These are phyloP conservation scores for Natrix natrix DNA, from an alignment of 2,797 vertebrate species.

Conservation along the genomic window DNA sequence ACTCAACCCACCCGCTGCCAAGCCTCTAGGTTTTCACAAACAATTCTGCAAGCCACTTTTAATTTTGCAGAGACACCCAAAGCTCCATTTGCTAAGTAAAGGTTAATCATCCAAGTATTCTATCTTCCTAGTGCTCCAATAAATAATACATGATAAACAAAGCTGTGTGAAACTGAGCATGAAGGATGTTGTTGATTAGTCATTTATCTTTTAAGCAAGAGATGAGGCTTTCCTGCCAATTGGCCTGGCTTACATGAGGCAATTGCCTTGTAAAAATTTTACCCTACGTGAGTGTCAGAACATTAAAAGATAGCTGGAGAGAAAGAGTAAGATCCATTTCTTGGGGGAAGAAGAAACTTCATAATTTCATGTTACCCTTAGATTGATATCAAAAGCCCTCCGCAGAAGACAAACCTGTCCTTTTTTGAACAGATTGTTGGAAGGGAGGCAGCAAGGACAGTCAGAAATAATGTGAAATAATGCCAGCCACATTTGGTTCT, in stretches of 20 bases:
- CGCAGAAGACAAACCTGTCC: not conserved
- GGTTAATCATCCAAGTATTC: slow-evolving; percentile 40
- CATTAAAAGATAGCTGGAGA: not conserved
- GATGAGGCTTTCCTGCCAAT: slow-evolving; percentile 35
- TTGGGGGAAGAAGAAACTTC: not conserved
- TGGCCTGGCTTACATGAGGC: slow-evolving; percentile 26
- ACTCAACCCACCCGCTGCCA: not conserved
- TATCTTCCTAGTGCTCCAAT: slow-evolving; percentile 29
- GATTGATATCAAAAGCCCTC: not conserved
- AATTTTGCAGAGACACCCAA: slow-evolving; percentile 1
- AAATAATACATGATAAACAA: slow-evolving; percentile 56
- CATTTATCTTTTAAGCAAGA: slow-evolving; percentile 47
- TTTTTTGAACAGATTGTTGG: not conserved
- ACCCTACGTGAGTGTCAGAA: not conserved
- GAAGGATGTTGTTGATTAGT: slow-evolving; percentile 50
- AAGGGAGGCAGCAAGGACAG: not conserved
- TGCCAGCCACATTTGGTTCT: not conserved
- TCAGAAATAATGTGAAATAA: not conserved
- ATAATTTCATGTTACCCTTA: not conserved
- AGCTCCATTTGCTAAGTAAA: slow-evolving; percentile 31
- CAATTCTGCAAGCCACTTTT: not conserved
- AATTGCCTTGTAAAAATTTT: not conserved
- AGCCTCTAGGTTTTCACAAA: not conserved
- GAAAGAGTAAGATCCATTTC: not conserved
- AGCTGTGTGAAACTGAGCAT: slow-evolving; percentile 45